phyloP scores from a whole-genome alignment of 2,113 vertebrate species.

The Marmota flaviventris region DNA sequence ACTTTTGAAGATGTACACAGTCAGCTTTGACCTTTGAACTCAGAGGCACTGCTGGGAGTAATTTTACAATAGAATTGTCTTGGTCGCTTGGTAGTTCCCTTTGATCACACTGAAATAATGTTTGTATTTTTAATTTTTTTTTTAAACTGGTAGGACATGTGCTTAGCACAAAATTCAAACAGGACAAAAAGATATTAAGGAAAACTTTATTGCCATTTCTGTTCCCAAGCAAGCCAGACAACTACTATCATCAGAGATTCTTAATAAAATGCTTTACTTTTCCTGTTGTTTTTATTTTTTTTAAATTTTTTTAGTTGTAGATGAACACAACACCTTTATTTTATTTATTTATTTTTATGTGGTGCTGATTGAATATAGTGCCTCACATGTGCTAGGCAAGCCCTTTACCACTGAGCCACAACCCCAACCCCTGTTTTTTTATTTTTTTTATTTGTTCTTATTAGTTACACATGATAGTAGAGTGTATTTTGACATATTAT shows the following conservation, averaged over 20 bases:
- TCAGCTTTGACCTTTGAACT: slow-evolving; percentile 10
- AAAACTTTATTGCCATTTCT: background rate
- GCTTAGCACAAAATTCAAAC: slow-evolving; percentile 15
- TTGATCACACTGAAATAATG: background rate
- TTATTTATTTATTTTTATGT: no score
- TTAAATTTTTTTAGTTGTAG: no score
- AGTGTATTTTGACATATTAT: no score
- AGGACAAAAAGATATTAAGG: background rate
- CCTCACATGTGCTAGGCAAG: no score
- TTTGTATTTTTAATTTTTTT: background rate
- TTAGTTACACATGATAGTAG: no score
- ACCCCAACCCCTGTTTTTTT: no score
- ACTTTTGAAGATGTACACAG: background rate
- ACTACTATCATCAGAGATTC: background rate
- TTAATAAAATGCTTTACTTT: slow-evolving; percentile 11
- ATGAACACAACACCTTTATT: no score
- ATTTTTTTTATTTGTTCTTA: no score
- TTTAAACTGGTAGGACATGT: background rate
- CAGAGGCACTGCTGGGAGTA: background rate
- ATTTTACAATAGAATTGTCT: background rate
- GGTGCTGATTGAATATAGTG: no score
- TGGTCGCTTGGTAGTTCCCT: background rate
- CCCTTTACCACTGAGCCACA: no score
- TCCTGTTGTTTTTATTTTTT: background rate
- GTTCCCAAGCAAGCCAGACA: background rate